phyloP scores from a whole-genome alignment of 1,140 invertebrate species.

The Vanessa tameamea region DNA sequence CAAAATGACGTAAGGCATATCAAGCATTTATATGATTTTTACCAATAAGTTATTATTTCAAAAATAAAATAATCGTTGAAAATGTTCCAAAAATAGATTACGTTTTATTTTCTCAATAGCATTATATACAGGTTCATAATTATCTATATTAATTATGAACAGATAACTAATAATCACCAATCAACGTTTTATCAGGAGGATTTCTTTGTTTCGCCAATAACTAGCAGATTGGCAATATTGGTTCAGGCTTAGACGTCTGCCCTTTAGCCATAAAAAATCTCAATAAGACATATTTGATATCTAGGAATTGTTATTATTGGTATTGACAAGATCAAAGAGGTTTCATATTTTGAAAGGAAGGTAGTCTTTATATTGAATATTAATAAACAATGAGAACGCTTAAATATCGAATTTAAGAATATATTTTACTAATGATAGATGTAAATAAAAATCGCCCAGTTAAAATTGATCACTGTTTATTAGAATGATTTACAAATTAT shows the following conservation, averaged over 20 bases:
- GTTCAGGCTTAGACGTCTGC: background rate
- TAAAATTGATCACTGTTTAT: background rate
- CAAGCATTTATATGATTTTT: too few relatives aligned
- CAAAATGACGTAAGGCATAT: too few relatives aligned
- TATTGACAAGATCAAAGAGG: background rate
- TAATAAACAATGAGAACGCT: too few relatives aligned
- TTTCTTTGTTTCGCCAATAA: background rate
- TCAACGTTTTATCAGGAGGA: background rate
- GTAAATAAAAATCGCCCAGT: too few relatives aligned
- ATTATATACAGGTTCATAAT: too few relatives aligned
- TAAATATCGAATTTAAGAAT: too few relatives aligned
- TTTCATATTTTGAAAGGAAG: background rate
- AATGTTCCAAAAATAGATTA: too few relatives aligned
- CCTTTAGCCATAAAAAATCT: background rate
- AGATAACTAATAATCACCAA: background rate
- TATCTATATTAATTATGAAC: background rate
- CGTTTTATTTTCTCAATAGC: too few relatives aligned
- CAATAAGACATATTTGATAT: background rate
- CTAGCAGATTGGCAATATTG: slow-evolving; percentile 1
- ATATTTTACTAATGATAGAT: too few relatives aligned
- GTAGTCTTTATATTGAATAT: too few relatives aligned
- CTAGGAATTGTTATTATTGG: background rate
- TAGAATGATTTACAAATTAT: background rate
- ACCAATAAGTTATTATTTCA: too few relatives aligned
- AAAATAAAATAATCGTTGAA: too few relatives aligned